These are phyloP conservation scores for Rhineura floridana DNA, from an alignment of 2,113 vertebrate genomes.

Conservation along the genomic window DNA sequence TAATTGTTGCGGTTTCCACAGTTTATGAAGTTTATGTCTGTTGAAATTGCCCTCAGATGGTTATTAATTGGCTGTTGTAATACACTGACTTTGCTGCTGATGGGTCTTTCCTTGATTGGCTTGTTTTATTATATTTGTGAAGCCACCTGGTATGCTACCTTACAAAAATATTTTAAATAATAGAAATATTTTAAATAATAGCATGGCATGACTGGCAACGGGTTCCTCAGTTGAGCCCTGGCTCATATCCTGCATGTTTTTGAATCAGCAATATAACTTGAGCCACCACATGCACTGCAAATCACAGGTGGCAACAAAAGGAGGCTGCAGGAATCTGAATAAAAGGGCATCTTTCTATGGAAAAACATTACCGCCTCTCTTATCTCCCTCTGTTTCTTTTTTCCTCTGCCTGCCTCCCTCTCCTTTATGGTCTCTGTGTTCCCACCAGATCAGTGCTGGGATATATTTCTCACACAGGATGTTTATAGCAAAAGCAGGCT, in stretches of 20 bases:
- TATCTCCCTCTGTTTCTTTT: neutral
- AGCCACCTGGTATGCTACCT: neutral
- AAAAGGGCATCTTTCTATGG: neutral
- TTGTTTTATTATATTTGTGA: neutral
- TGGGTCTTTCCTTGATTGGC: neutral
- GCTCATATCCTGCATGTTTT: neutral
- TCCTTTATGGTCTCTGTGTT: neutral
- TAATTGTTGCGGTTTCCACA: neutral
- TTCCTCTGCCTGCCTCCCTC: neutral
- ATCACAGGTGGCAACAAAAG: neutral
- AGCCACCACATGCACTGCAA: neutral
- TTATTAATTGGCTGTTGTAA: neutral
- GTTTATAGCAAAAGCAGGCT: neutral
- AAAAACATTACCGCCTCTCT: neutral
- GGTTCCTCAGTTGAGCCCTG: neutral
- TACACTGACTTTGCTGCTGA: neutral
- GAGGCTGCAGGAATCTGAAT: neutral
- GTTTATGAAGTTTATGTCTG: neutral
- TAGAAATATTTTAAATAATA: neutral
- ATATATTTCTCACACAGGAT: slow-evolving; percentile 20
- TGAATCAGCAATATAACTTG: neutral
- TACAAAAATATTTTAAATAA: neutral
- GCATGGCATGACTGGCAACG: neutral
- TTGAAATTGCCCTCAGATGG: neutral
- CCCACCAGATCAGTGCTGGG: neutral